Percentiles rank a stretch among this genome's conserved stretches.
phyloP scores from a whole-genome alignment of 2,797 vertebrate species.

The Glossophaga mutica region DNA sequence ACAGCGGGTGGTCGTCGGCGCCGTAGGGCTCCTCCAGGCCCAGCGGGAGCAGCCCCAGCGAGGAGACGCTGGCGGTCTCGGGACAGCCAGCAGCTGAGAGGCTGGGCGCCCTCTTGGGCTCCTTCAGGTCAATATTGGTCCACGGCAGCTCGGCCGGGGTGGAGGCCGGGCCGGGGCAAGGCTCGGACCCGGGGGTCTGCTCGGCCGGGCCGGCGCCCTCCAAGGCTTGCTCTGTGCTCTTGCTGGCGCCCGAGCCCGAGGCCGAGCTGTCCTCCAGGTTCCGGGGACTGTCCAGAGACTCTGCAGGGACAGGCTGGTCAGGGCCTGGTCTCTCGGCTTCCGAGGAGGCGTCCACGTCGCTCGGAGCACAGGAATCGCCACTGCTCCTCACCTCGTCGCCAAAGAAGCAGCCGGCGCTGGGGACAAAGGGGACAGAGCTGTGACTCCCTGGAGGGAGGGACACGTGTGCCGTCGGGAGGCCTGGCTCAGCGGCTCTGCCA shows the following conservation, averaged over 20 bases:
- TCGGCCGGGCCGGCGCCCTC: not conserved
- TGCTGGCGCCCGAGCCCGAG: not conserved
- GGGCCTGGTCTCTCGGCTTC: slow-evolving; percentile 80
- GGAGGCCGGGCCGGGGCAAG: slow-evolving; percentile 41
- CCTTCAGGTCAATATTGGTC: slow-evolving; percentile 95
- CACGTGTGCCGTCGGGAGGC: not conserved
- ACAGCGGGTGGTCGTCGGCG: slow-evolving; percentile 88
- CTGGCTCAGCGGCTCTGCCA: not conserved
- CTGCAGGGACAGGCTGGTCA: slow-evolving; percentile 56
- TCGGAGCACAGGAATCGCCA: slow-evolving; percentile 81
- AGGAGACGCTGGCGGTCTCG: slow-evolving; percentile 88
- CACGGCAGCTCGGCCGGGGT: slow-evolving; percentile 85
- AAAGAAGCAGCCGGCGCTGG: slow-evolving; percentile 96
- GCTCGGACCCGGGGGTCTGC: not conserved
- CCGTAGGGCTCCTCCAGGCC: slow-evolving; percentile 88
- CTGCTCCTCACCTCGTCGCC: slow-evolving; percentile 90
- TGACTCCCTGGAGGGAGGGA: not conserved
- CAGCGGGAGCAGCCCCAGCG: slow-evolving; percentile 86
- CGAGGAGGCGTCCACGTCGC: slow-evolving; percentile 84
- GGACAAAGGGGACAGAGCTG: slow-evolving; percentile 14
- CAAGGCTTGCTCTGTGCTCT: not conserved
- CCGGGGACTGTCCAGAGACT: slow-evolving; percentile 33
- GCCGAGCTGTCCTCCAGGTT: not conserved
- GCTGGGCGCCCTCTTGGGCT: slow-evolving; percentile 81
- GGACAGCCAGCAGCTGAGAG: slow-evolving; percentile 71